Conservation (phyloP, 2,113 vertebrate genomes). For the Cacatua alba region DNA sequence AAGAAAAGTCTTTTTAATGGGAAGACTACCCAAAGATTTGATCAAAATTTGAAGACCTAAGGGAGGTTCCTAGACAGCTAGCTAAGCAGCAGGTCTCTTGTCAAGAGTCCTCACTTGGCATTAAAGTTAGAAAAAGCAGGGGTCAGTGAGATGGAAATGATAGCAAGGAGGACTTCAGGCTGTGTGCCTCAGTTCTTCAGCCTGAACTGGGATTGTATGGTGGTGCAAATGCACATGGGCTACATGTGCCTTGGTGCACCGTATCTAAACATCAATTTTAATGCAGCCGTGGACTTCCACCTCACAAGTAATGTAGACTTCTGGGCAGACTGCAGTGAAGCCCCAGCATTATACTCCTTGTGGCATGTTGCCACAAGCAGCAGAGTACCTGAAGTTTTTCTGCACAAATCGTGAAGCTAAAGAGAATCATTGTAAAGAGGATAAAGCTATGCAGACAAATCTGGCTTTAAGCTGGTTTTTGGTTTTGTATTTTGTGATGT, state of each 20-base stretch:
- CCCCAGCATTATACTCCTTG: neutral
- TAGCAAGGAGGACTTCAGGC: neutral
- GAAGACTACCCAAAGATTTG: neutral
- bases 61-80: neutral
- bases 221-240: accelerated
- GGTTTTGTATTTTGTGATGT: neutral
- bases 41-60: neutral
- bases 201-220: neutral
- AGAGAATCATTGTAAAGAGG: neutral
- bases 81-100: neutral
- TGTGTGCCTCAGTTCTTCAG: neutral
- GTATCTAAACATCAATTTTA: neutral
- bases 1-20: neutral
- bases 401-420: neutral
- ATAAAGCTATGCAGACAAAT: neutral
- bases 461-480: neutral
- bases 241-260: neutral
- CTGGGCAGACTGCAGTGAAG: neutral
- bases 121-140: neutral
- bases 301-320: neutral
- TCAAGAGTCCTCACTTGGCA: neutral
- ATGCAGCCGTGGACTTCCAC: neutral
- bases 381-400: neutral
- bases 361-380: neutral
- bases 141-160: neutral